Conservation (phyloP, 2,113 vertebrate species). For the Sakesphorus luctuosus region DNA sequence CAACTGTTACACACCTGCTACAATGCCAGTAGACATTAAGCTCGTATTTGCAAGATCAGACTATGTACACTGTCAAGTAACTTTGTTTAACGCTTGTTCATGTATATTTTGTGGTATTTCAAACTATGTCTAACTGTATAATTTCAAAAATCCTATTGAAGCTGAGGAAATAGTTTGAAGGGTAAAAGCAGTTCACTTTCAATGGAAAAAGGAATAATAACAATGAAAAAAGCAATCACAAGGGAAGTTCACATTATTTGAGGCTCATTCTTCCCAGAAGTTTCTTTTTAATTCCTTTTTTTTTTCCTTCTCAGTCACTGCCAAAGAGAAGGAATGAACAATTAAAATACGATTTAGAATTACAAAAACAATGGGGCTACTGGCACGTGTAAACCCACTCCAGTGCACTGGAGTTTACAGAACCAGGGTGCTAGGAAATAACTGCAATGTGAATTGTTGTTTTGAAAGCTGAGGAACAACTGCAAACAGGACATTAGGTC, state of each 20-base stretch:
- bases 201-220: constrained; percentile 23
- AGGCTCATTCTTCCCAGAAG: neutral
- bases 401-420: neutral
- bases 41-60: neutral
- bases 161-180: constrained; percentile 26
- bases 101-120: neutral
- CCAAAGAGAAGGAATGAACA: constrained; percentile 24
- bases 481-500: neutral
- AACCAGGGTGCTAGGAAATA: constrained; percentile 2
- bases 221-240: constrained; percentile 17
- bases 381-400: neutral
- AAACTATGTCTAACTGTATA: neutral
- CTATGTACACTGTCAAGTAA: neutral
- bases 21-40: neutral
- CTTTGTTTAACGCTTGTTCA: neutral
- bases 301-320: neutral
- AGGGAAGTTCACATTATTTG: constrained; percentile 17
- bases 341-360: constrained; percentile 4
- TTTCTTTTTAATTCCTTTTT: neutral
- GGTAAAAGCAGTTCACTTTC: constrained; percentile 23
- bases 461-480: neutral
- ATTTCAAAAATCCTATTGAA: constrained; percentile 16
- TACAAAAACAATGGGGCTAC: constrained; percentile 2
- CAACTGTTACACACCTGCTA: neutral
- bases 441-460: neutral